Percentiles rank a stretch among this genome's conserved stretches.
phyloP scores from a whole-genome alignment of 2,113 vertebrate species.

The Uropsilus gracilis region DNA sequence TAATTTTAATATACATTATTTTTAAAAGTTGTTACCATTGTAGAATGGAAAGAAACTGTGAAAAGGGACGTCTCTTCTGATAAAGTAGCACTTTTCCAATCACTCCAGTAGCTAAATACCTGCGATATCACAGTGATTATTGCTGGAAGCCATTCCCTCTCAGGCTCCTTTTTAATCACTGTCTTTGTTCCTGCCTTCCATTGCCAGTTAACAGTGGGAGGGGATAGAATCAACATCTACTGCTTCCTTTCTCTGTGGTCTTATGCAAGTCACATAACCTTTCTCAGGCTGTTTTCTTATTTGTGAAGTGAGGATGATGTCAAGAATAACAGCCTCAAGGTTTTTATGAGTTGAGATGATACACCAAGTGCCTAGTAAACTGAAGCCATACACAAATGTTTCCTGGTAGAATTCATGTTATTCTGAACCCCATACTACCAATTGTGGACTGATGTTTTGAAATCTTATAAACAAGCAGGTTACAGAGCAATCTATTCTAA shows the following conservation, averaged over 20 bases:
- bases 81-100: not conserved
- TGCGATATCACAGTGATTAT: not conserved
- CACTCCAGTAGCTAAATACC: not conserved
- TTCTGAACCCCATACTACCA: not conserved
- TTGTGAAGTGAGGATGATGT: not conserved
- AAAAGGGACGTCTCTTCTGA: not conserved
- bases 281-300: not conserved
- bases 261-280: not conserved
- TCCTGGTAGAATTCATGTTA: not conserved
- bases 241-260: not conserved
- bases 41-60: constrained; percentile 6
- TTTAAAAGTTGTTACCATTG: not conserved
- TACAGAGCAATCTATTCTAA: constrained; percentile 12
- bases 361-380: not conserved
- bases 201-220: not conserved
- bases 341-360: not conserved
- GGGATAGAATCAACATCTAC: not conserved
- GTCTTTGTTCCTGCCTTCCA: not conserved
- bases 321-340: not conserved
- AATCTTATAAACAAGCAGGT: not conserved
- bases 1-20: not conserved
- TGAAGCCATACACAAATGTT: not conserved
- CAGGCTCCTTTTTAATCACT: not conserved
- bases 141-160: not conserved
- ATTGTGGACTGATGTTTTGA: not conserved